phyloP scores from a whole-genome alignment of 2,888 invertebrate species.

The Drosophila rubida region DNA sequence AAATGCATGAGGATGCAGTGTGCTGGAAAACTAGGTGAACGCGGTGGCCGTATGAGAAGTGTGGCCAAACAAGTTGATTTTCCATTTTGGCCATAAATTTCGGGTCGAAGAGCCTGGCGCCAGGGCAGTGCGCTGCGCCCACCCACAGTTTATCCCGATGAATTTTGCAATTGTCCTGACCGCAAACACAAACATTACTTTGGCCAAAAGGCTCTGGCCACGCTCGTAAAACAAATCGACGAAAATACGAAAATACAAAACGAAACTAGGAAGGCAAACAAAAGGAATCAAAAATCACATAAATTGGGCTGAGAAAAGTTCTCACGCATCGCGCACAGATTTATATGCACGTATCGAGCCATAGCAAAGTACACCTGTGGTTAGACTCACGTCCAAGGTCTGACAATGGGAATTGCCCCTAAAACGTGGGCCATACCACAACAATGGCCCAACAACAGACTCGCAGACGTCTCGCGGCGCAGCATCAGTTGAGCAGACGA shows the following conservation, averaged over 20 bases:
- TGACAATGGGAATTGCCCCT: conserved; percentile 65
- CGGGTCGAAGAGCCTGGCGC: conserved; percentile 37
- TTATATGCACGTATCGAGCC: conserved; percentile 25
- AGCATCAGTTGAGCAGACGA: conserved; percentile 40
- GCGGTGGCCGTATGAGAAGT: conserved; percentile 15
- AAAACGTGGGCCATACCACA: conserved; percentile 59
- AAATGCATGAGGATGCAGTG: conserved; percentile 69
- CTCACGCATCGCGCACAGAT: conserved; percentile 68
- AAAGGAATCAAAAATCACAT: conserved; percentile 49
- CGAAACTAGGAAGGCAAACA: conserved; percentile 9
- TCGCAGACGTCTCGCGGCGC: conserved; percentile 67
- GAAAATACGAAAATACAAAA: conserved; percentile 41
- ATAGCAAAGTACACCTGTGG: conserved; percentile 64
- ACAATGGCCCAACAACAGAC: conserved; percentile 52
- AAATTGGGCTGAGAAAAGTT: conserved; percentile 60
- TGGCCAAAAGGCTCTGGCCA: background rate
- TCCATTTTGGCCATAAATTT: conserved; percentile 65
- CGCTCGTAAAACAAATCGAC: conserved; percentile 5
- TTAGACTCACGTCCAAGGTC: conserved; percentile 41
- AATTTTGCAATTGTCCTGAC: conserved; percentile 61
- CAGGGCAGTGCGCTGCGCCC: conserved; percentile 39
- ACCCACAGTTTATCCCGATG: conserved; percentile 26
- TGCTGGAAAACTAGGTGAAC: conserved; percentile 58
- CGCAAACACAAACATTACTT: conserved; percentile 15
- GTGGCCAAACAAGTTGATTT: conserved; percentile 48